Base-by-base conservation (phyloP, 2,888 invertebrate genomes). In the Cancer borealis region DNA sequence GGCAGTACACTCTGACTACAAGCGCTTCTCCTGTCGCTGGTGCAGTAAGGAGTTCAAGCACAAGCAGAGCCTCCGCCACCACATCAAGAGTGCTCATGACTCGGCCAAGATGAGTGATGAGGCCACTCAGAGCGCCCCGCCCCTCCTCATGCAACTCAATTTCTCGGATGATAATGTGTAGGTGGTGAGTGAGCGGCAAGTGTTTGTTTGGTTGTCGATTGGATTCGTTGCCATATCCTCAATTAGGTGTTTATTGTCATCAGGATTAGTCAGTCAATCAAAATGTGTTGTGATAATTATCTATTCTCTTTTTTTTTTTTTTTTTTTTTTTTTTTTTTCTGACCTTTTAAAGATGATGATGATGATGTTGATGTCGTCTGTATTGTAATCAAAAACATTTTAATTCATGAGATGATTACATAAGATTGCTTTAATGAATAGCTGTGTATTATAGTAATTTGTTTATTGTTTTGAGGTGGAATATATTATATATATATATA, bases 31-130 rank as follows among this genome's bases (percentile, higher is more conserved):
- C 26, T 93, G 93, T 10, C 91, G 91, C 12, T 93, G 93, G 93
- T 93, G 93, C 39, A 88, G 88, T 88, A 93, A 93, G 87, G 93
- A 93, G 91, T 93, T 93, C 79, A 93, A 93, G 30, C 93, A 93
- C 66, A 93, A 93, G 84, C 93, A 93, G 66, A 93, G 93, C 66
- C 90, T 93, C 54, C 87, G 93, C 8, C 93, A 93, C 91, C 93
- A 93, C 54, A 91, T 93, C 49, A 93, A 93, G 54, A 93, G 93
- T 54, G 93, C 93, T 17, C 93, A 93, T 10, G 91, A 93, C 26
- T 54, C 88, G 3, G 73, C 91, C 66, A 93, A 93, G 73, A 47
- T 73, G 46, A 91, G 46, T 14, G 91, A 91, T 14, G 66, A 91
- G 21, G 66, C 66, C 12, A 10, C 79, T 14, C 79, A 66, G n/a